These are phyloP conservation scores for Tachysurus fulvidraco DNA, from an alignment of 2,113 vertebrate genomes.

Conservation along the genomic window DNA sequence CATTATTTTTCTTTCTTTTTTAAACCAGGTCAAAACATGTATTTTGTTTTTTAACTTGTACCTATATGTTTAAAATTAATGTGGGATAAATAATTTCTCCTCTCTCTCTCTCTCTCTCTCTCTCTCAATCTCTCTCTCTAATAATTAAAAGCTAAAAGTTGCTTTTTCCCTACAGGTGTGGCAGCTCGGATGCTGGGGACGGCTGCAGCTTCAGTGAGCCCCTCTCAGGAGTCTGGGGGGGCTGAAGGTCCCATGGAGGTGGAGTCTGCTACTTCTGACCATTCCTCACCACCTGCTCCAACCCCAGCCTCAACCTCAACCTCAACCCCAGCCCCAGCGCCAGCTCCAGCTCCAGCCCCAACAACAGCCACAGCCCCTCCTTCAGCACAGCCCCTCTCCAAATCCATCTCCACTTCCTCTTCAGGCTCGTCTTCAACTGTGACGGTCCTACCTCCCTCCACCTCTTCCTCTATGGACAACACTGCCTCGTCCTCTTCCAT, in stretches of 20 bases:
- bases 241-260: slow-evolving; percentile 74
- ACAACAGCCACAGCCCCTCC: slow-evolving; percentile 64
- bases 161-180: slow-evolving; percentile 53
- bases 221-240: slow-evolving; percentile 62
- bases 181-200: slow-evolving; percentile 73
- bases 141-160: neutral
- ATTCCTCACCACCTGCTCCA: slow-evolving; percentile 52
- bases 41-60: neutral
- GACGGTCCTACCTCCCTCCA: slow-evolving; percentile 77
- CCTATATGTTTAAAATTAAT: neutral
- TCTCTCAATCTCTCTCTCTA: neutral
- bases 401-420: slow-evolving; percentile 74
- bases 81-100: no score
- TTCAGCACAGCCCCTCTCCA: slow-evolving; percentile 68
- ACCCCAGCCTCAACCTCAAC: slow-evolving; percentile 45
- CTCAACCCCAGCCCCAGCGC: slow-evolving; percentile 64
- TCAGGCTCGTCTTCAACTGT: slow-evolving; percentile 73
- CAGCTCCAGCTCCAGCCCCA: slow-evolving; percentile 66
- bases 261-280: slow-evolving; percentile 59
- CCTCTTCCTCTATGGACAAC: slow-evolving; percentile 76
- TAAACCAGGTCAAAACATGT: neutral
- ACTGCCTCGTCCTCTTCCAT: slow-evolving; percentile 75
- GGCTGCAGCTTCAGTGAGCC: slow-evolving; percentile 56
- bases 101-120: no score
- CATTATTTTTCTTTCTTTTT: neutral